These are phyloP conservation scores for Lutraria lutraria DNA, from an alignment of 2,888 invertebrate genomes.

Conservation along the genomic window DNA sequence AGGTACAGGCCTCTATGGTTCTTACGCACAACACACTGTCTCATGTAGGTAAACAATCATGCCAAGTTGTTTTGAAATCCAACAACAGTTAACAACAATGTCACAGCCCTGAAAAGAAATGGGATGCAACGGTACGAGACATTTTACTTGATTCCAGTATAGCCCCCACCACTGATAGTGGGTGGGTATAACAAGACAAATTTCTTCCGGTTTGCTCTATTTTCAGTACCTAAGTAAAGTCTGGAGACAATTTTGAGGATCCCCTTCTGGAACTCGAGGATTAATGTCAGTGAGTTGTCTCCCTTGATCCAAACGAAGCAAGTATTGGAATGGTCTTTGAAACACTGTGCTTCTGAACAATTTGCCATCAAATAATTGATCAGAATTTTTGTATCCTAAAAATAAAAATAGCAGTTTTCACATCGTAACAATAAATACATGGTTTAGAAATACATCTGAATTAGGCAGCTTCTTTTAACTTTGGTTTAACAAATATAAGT, in stretches of 20 bases:
- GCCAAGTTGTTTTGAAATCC: too few relatives aligned
- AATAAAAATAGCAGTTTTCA: not conserved
- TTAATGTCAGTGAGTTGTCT: conserved; percentile 54
- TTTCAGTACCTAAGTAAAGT: conserved; percentile 69
- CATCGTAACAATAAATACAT: not conserved
- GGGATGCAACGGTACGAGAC: too few relatives aligned
- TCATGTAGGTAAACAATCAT: too few relatives aligned
- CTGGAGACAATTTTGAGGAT: conserved; percentile 64
- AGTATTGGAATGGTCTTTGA: conserved; percentile 80
- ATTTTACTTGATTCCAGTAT: too few relatives aligned
- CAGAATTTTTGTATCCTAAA: conserved; percentile 42
- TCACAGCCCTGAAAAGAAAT: too few relatives aligned
- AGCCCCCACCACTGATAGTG: too few relatives aligned
- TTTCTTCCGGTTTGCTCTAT: too few relatives aligned
- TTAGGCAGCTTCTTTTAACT: not conserved
- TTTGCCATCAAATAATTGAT: conserved; percentile 76
- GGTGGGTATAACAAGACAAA: too few relatives aligned
- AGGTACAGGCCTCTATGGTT: too few relatives aligned
- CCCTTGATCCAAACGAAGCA: conserved; percentile 63
- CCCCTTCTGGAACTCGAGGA: conserved; percentile 53
- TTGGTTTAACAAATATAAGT: not conserved
- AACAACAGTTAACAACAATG: too few relatives aligned
- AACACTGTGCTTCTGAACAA: conserved; percentile 75
- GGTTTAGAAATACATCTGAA: not conserved
- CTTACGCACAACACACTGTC: too few relatives aligned